These are phyloP conservation scores for Nasonia vitripennis DNA, from an alignment of 1,140 invertebrate genomes.

Conservation along the genomic window DNA sequence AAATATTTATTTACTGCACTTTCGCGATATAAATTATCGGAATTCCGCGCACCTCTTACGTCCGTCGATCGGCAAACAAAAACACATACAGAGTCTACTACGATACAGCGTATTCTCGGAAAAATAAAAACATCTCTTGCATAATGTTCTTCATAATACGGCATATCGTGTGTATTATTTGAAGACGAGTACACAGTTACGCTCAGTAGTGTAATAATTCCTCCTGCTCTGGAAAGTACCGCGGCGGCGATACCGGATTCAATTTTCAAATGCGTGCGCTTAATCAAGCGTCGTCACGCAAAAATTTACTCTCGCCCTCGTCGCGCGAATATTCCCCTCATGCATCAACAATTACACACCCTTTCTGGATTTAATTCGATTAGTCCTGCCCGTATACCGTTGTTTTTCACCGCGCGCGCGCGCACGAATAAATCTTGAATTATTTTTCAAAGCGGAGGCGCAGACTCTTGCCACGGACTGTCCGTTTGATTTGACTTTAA, in stretches of 20 bases:
- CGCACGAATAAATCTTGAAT: background rate
- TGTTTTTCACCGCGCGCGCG: background rate
- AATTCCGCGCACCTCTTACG: background rate
- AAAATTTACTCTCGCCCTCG: slow-evolving; percentile 12
- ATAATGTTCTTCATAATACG: no score
- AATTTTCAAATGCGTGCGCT: slow-evolving; percentile 41
- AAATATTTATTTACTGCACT: background rate
- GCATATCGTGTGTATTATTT: slow-evolving; percentile 58
- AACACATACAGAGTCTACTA: background rate
- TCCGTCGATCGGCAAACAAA: background rate
- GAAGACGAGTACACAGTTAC: no score
- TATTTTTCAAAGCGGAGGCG: no score
- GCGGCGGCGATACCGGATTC: slow-evolving; percentile 31
- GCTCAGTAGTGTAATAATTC: no score
- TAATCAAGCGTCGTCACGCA: slow-evolving; percentile 41
- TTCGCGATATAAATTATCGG: background rate
- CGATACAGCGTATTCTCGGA: background rate
- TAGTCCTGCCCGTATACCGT: background rate
- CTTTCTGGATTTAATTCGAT: background rate
- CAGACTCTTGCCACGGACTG: background rate
- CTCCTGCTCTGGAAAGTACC: no score
- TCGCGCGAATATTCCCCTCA: background rate
- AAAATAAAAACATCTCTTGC: background rate
- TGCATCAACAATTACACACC: slow-evolving; percentile 21
- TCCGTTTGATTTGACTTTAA: slow-evolving; percentile 20